A percentile compares a stretch with the other conserved stretches of the same genome.
Evolutionary conservation across 2,797 vertebrate species (phyloP).

Genomic region (Cuniculus paca): DNA sequence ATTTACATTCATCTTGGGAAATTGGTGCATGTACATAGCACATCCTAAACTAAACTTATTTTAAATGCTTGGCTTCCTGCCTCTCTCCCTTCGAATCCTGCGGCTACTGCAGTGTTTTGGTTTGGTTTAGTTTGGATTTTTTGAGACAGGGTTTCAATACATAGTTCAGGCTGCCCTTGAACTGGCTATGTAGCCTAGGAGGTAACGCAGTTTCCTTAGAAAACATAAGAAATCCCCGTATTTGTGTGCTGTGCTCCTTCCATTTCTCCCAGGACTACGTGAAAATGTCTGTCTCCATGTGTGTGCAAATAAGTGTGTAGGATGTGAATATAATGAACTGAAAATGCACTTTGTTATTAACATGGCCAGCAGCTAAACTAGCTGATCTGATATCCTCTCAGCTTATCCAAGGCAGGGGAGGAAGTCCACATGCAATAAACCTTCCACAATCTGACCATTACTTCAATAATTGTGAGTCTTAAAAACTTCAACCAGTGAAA

Average conservation of each 20-base stretch:
- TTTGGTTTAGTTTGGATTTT: background rate
- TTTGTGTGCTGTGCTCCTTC: background rate
- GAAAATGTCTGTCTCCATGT: background rate
- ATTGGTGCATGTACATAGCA: background rate
- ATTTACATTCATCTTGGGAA: background rate
- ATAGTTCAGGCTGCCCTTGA: background rate
- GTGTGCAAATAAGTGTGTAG: background rate
- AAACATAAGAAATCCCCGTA: background rate
- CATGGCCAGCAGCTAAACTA: background rate
- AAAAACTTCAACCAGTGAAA: background rate
- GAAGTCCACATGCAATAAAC: background rate
- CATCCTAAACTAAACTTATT: background rate
- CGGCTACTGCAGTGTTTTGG: background rate
- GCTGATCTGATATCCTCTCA: background rate
- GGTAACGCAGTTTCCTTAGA: background rate
- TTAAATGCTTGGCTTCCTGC: background rate
- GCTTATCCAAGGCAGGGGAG: background rate
- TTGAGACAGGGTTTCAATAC: background rate
- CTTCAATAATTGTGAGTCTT: background rate
- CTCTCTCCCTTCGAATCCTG: background rate
- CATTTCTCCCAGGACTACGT: background rate
- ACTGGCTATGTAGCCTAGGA: background rate
- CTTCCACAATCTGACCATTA: background rate
- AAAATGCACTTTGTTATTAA: background rate
- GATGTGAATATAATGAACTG: background rate